These are phyloP conservation scores for Ictidomys tridecemlineatus DNA, from an alignment of 2,113 vertebrate genomes.

Conservation along the genomic window DNA sequence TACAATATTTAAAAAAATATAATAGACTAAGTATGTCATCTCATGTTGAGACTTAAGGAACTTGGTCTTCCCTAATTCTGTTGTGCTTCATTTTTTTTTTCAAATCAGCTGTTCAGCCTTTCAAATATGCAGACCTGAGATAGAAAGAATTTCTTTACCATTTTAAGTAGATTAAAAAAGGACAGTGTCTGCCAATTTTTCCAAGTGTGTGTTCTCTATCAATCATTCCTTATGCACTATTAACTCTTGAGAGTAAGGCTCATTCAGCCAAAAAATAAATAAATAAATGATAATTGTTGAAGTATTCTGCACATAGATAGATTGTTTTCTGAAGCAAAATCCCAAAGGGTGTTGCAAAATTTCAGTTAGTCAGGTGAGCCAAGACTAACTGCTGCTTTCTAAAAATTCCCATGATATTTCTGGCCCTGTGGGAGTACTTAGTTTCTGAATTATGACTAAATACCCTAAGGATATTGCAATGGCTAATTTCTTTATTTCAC, in stretches of 20 bases:
- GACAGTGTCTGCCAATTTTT: background rate
- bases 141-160: background rate
- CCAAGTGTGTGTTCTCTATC: background rate
- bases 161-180: background rate
- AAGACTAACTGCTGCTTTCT: background rate
- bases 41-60: background rate
- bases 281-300: background rate
- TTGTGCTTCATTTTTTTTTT: background rate
- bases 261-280: background rate
- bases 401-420: background rate
- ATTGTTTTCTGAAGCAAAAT: background rate
- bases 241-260: background rate
- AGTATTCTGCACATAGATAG: constrained; percentile 10
- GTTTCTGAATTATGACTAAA: constrained; percentile 15
- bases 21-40: background rate
- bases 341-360: constrained; percentile 9
- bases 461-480: background rate
- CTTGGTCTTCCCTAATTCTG: background rate
- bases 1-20: background rate
- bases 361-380: background rate
- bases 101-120: background rate
- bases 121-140: background rate
- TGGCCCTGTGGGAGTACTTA: constrained; percentile 4
- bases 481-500: background rate
- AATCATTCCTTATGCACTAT: background rate